Conservation (phyloP, 2,888 invertebrate genomes). For the Eilema griseolum region DNA sequence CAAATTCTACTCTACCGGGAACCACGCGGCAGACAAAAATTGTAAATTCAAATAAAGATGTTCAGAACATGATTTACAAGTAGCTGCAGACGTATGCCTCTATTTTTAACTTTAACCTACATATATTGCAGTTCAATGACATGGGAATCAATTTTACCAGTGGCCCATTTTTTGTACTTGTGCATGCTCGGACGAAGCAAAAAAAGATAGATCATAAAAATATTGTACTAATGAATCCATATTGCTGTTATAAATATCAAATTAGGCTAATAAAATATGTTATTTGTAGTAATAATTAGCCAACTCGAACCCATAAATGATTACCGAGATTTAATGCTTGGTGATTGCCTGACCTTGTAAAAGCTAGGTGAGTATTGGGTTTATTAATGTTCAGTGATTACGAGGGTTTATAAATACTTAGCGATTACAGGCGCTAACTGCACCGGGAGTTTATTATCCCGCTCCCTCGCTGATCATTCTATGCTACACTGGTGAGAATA, state of each 20-base stretch:
- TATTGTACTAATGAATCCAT: background rate
- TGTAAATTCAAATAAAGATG: conserved; percentile 23
- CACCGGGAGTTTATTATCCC: no score
- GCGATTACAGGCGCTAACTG: background rate
- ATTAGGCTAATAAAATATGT: background rate
- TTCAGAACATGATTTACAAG: conserved; percentile 39
- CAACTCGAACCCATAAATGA: background rate
- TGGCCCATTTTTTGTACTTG: conserved; percentile 26
- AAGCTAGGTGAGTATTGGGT: no score
- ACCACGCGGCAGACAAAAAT: no score
- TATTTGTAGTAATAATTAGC: background rate
- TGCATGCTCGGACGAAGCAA: conserved; percentile 20
- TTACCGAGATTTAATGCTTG: background rate
- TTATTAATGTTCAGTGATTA: background rate
- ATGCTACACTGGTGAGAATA: no score
- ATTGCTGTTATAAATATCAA: background rate
- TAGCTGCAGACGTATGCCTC: conserved; percentile 44
- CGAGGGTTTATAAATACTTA: background rate
- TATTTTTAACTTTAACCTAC: conserved; percentile 60
- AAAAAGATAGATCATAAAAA: conserved; percentile 3
- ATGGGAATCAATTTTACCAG: conserved; percentile 30
- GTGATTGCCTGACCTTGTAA: background rate
- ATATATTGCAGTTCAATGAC: conserved; percentile 53
- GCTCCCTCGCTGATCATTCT: no score
- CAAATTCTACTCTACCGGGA: no score